phyloP scores from a whole-genome alignment of 2,888 invertebrate species.

The Cephonodes hylas region DNA sequence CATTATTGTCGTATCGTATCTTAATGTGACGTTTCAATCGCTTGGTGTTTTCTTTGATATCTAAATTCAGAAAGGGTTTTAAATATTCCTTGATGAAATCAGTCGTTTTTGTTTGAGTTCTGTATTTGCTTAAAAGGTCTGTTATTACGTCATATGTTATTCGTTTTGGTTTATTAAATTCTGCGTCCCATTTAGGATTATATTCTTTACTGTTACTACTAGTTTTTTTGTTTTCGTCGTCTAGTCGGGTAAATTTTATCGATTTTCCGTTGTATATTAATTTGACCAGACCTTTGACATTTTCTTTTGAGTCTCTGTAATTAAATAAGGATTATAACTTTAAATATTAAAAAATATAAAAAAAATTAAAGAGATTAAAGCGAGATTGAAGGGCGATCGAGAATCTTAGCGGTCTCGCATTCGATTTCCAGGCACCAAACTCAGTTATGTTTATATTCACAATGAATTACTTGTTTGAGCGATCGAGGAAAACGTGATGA shows the following conservation, averaged over 20 bases:
- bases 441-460: too few relatives aligned
- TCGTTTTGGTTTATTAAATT: constrained; percentile 15
- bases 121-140: not conserved
- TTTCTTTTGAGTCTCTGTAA: constrained; percentile 46
- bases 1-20: constrained; percentile 38
- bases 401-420: too few relatives aligned
- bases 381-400: too few relatives aligned
- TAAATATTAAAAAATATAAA: too few relatives aligned
- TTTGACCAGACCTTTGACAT: constrained; percentile 52
- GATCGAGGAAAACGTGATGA: too few relatives aligned
- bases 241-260: constrained; percentile 36
- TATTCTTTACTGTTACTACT: not conserved
- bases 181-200: not conserved
- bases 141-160: constrained; percentile 26
- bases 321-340: too few relatives aligned
- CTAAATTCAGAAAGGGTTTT: constrained; percentile 27
- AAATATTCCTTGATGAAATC: constrained; percentile 42
- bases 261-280: constrained; percentile 59
- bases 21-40: constrained; percentile 59
- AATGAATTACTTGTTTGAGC: too few relatives aligned
- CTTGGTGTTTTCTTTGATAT: constrained; percentile 30
- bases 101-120: not conserved
- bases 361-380: too few relatives aligned
- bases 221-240: constrained; percentile 6
- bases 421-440: too few relatives aligned